phyloP scores from a whole-genome alignment of 1,140 invertebrate species.

The Brachionus plicatilis region DNA sequence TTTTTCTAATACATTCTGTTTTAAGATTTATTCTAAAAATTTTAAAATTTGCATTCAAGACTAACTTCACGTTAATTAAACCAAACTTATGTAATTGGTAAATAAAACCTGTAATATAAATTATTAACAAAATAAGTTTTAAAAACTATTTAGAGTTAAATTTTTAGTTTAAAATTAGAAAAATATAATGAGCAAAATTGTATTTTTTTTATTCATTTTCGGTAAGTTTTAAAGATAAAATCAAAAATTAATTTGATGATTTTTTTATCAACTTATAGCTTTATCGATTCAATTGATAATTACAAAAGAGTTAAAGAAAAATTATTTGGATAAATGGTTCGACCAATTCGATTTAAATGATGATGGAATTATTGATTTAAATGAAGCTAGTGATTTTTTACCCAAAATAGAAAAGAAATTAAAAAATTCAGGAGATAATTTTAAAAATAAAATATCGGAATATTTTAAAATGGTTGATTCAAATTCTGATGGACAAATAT shows the following conservation, averaged over 20 bases:
- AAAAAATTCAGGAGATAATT: background rate
- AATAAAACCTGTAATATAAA: background rate
- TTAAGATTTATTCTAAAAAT: too few relatives aligned
- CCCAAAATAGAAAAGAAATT: slow-evolving; percentile 4
- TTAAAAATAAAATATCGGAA: background rate
- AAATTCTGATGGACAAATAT: background rate
- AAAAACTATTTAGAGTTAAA: too few relatives aligned
- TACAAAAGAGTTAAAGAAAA: background rate
- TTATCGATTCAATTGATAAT: background rate
- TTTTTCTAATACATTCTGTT: too few relatives aligned
- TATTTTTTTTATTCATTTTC: background rate
- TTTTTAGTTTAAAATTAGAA: background rate
- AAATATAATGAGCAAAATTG: background rate
- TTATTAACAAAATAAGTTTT: background rate
- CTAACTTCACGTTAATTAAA: background rate
- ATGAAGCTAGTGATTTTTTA: background rate
- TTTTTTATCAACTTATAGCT: background rate
- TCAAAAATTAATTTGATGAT: background rate
- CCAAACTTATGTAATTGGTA: background rate
- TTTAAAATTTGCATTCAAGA: background rate
- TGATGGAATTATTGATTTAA: background rate
- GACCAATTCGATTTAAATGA: background rate
- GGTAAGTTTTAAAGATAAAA: background rate
- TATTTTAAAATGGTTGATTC: slow-evolving; percentile 1
- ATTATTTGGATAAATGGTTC: slow-evolving; percentile 3